Evolutionary conservation across 2,797 vertebrate species (phyloP).

Genomic region (Dermochelys coriacea): DNA sequence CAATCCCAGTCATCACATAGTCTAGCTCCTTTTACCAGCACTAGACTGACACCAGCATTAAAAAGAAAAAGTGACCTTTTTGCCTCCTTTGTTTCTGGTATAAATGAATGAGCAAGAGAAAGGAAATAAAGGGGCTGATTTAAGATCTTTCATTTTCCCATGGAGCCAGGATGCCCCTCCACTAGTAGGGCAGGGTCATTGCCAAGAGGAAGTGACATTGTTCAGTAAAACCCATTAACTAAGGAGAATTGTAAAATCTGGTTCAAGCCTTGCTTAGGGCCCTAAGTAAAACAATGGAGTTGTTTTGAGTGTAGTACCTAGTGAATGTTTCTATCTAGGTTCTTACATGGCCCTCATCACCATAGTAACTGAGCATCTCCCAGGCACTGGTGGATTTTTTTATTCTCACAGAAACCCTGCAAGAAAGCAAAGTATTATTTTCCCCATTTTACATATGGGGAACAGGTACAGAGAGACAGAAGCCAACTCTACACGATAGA

Average conservation of each 20-base stretch:
- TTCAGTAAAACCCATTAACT: constrained; percentile 1
- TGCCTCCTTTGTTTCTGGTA: background rate
- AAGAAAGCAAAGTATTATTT: constrained; percentile 14
- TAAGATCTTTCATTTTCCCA: constrained; percentile 29
- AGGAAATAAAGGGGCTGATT: constrained; percentile 24
- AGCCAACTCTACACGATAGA: background rate
- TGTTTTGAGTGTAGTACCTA: background rate
- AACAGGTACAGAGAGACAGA: background rate
- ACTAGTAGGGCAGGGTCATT: constrained; percentile 51
- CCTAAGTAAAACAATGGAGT: background rate
- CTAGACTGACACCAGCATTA: background rate
- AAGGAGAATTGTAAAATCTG: background rate
- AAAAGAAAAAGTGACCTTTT: background rate
- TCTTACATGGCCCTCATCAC: background rate
- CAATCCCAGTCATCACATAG: background rate
- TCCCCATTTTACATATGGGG: background rate
- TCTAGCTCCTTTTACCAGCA: background rate
- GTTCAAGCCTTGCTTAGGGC: background rate
- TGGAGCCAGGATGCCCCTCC: background rate
- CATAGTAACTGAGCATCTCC: background rate
- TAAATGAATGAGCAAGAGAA: rapidly evolving
- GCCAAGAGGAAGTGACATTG: constrained; percentile 42
- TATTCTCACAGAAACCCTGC: background rate
- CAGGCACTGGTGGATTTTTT: background rate
- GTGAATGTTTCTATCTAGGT: background rate